phyloP scores from a whole-genome alignment of 2,797 vertebrate genomes.

The Cossypha heuglini region DNA sequence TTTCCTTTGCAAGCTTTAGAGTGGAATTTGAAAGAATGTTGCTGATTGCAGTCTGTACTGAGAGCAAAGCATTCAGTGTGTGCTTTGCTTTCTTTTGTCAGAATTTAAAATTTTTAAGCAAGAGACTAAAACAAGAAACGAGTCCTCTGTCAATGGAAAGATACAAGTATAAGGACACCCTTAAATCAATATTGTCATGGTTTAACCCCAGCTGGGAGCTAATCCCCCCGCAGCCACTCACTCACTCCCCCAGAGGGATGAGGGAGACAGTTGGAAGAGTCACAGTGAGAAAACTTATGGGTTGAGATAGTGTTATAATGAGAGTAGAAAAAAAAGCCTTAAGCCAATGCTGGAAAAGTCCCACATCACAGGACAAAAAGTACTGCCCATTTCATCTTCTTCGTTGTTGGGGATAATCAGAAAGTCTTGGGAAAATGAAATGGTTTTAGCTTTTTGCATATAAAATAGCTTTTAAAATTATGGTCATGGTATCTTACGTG shows the following conservation, averaged over 20 bases:
- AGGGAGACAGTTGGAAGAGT: not conserved
- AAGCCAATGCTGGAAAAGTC: not conserved
- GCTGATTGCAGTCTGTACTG: not conserved
- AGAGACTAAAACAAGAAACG: conserved; percentile 5
- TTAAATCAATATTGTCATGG: not conserved
- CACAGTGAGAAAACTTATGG: not conserved
- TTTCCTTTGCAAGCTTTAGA: not conserved
- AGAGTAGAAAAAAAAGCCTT: not conserved
- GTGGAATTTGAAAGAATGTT: conserved; percentile 5
- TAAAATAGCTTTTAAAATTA: not conserved
- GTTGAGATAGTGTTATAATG: not conserved
- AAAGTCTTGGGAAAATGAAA: not conserved
- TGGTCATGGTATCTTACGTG: not conserved
- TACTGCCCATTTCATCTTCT: not conserved
- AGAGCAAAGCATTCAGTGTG: not conserved
- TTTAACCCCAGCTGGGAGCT: not conserved
- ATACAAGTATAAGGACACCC: not conserved
- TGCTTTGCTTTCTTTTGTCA: not conserved
- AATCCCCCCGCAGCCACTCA: not conserved
- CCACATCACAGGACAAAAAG: not conserved
- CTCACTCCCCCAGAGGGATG: not conserved
- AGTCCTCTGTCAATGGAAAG: not conserved
- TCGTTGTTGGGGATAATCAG: not conserved
- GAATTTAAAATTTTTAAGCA: not conserved
- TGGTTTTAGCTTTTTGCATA: not conserved